Percentiles rank a stretch among this genome's conserved stretches.
phyloP scores from a whole-genome alignment of 2,797 vertebrate genomes.

The Xenentodon cancila region DNA sequence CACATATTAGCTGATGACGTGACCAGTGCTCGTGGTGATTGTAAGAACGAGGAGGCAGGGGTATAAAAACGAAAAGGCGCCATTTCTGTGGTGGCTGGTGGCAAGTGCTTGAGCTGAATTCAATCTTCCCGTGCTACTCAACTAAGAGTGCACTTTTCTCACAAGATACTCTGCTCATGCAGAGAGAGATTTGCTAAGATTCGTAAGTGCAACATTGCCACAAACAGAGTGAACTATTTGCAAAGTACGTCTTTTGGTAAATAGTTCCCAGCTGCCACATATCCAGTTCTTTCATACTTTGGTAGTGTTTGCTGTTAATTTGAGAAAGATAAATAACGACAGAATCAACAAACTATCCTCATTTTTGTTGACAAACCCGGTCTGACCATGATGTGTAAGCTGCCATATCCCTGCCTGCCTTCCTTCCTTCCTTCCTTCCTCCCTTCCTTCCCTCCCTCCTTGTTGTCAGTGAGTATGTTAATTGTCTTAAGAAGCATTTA shows the following conservation, averaged over 20 bases:
- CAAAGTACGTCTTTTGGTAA: slow-evolving; percentile 58
- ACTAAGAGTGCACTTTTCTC: slow-evolving; percentile 71
- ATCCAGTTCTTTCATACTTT: slow-evolving; percentile 65
- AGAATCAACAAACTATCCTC: slow-evolving; percentile 62
- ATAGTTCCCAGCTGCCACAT: slow-evolving; percentile 72
- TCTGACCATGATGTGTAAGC: slow-evolving; percentile 55
- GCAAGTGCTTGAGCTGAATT: slow-evolving; percentile 26
- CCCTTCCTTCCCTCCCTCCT: slow-evolving; percentile 70
- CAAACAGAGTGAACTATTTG: slow-evolving; percentile 73
- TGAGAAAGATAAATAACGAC: slow-evolving; percentile 49
- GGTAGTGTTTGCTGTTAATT: slow-evolving; percentile 64
- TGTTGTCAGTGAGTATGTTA: slow-evolving; percentile 66
- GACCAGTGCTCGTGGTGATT: slow-evolving; percentile 50
- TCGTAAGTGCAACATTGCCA: slow-evolving; percentile 56
- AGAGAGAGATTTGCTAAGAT: slow-evolving; percentile 38
- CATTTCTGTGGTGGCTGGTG: slow-evolving; percentile 38
- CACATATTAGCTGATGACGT: slow-evolving; percentile 39
- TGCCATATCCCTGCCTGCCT: slow-evolving; percentile 78
- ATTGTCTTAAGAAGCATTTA: slow-evolving; percentile 82
- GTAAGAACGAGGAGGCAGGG: slow-evolving; percentile 63
- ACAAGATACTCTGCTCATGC: slow-evolving; percentile 53
- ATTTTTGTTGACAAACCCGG: slow-evolving; percentile 59
- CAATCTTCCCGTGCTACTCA: slow-evolving; percentile 41
- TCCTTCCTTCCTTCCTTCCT: slow-evolving; percentile 70
- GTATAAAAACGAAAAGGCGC: slow-evolving; percentile 58